phyloP scores from a whole-genome alignment of 1,140 invertebrate species.

The Colletes latitarsis region DNA sequence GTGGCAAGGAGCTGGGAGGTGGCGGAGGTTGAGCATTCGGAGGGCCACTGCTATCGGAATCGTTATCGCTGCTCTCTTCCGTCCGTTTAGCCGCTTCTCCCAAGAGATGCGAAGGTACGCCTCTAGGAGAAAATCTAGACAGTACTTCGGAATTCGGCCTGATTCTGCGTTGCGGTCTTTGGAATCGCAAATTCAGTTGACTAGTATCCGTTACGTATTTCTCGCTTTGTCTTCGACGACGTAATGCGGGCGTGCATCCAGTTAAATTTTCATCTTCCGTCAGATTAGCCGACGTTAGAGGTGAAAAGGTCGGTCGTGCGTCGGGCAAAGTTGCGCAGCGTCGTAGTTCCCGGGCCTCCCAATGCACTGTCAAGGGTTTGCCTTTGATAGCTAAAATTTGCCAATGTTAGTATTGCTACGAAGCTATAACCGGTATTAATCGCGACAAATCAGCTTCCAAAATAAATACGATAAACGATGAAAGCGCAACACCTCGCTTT shows the following conservation, averaged over 20 bases:
- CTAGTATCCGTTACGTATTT: conserved; percentile 89
- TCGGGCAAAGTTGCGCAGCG: conserved; percentile 79
- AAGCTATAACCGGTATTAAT: conserved; percentile 19
- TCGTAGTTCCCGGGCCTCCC: conserved; percentile 69
- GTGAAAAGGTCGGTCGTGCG: conserved; percentile 69
- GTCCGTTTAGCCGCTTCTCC: conserved; percentile 74
- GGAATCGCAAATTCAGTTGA: conserved; percentile 88
- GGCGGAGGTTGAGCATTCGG: conserved; percentile 73
- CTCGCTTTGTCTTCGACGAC: conserved; percentile 85
- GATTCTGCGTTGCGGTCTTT: conserved; percentile 82
- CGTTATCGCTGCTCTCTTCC: conserved; percentile 80
- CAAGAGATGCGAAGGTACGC: conserved; percentile 81
- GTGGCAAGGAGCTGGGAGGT: conserved; percentile 76
- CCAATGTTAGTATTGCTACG: conserved; percentile 68
- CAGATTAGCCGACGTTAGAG: conserved; percentile 77
- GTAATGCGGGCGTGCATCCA: conserved; percentile 84
- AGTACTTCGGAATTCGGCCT: conserved; percentile 73
- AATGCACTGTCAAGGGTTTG: conserved; percentile 69
- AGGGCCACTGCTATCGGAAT: conserved; percentile 78
- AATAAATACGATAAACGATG: conserved; percentile 15
- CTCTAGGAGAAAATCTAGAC: conserved; percentile 72
- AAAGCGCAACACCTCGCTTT: not conserved
- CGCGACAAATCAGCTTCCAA: conserved; percentile 18
- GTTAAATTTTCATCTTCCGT: conserved; percentile 78
- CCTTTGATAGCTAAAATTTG: conserved; percentile 74